Conservation (phyloP, 2,113 vertebrate genomes). For the Menidia beryllina region DNA sequence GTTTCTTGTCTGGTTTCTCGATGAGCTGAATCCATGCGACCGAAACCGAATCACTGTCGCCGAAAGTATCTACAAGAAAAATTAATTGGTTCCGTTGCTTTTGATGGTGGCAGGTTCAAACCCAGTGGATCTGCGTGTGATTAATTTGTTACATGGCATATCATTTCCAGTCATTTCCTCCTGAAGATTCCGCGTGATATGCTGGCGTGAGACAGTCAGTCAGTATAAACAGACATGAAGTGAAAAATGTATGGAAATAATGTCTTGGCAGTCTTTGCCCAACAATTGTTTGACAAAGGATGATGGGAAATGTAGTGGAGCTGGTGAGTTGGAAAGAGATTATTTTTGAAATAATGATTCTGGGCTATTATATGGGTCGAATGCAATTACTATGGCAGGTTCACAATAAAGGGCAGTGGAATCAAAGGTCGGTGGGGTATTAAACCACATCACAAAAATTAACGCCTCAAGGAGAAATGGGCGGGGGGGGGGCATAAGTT, state of each 20-base stretch:
- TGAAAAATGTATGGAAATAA: constrained; percentile 40
- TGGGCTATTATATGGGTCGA: constrained; percentile 35
- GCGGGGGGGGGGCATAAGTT: constrained; percentile 10
- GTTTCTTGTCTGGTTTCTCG: constrained; percentile 46
- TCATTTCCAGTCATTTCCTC: constrained; percentile 69
- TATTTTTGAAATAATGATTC: constrained; percentile 48
- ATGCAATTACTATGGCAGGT: constrained; percentile 35
- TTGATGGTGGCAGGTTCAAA: constrained; percentile 48
- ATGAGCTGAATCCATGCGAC: constrained; percentile 57
- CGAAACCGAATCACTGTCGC: constrained; percentile 62
- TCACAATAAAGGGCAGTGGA: constrained; percentile 39
- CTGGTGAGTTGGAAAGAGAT: constrained; percentile 44
- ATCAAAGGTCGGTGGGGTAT: constrained; percentile 33
- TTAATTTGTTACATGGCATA: constrained; percentile 74
- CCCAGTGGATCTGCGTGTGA: constrained; percentile 59
- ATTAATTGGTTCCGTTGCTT: constrained; percentile 65
- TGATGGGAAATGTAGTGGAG: constrained; percentile 66
- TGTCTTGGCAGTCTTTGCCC: constrained; percentile 35
- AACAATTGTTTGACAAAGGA: constrained; percentile 53
- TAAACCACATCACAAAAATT: constrained; percentile 46
- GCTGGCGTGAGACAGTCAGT: constrained; percentile 41
- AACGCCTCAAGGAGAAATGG: constrained; percentile 27
- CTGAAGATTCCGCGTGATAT: constrained; percentile 54
- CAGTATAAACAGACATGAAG: constrained; percentile 46
- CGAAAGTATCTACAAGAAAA: constrained; percentile 57